phyloP scores from a whole-genome alignment of 2,888 invertebrate genomes.

The Alsophila aescularia region DNA sequence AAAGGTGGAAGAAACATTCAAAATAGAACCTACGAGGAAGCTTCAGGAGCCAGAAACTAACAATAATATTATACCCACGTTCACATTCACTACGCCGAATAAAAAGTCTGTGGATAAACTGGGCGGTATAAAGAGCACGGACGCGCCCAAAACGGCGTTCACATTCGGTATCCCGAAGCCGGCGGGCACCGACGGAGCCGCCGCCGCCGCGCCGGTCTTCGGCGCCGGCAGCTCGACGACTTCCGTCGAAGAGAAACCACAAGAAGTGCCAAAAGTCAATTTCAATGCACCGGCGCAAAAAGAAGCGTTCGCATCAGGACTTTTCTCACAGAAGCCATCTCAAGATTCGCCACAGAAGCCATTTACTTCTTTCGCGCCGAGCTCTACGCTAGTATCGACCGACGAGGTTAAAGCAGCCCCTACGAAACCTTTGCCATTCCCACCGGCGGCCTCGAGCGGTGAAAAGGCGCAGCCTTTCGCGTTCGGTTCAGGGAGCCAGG shows the following conservation, averaged over 20 bases:
- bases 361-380: conserved; percentile 1
- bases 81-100: conserved; percentile 50
- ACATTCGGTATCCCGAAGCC: conserved; percentile 62
- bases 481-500: background rate
- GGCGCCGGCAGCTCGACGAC: background rate
- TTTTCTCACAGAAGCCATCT: conserved; percentile 28
- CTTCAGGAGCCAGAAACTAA: conserved; percentile 62
- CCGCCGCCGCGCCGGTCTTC: conserved; percentile 6
- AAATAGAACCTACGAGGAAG: conserved; percentile 32
- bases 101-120: conserved; percentile 44
- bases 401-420: background rate
- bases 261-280: conserved; percentile 58
- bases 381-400: background rate
- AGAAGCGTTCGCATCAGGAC: conserved; percentile 4
- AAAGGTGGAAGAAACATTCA: conserved; percentile 31
- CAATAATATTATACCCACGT: conserved; percentile 63
- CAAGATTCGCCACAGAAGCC: conserved; percentile 10
- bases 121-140: conserved; percentile 30
- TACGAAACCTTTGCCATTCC: background rate
- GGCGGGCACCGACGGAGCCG: conserved; percentile 1
- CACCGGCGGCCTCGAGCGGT: background rate
- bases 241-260: conserved; percentile 46
- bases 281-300: conserved; percentile 29
- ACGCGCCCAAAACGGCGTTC: conserved; percentile 52
- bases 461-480: background rate